phyloP scores from a whole-genome alignment of 1,140 invertebrate genomes.

The Trypoxylus dichotomus region DNA sequence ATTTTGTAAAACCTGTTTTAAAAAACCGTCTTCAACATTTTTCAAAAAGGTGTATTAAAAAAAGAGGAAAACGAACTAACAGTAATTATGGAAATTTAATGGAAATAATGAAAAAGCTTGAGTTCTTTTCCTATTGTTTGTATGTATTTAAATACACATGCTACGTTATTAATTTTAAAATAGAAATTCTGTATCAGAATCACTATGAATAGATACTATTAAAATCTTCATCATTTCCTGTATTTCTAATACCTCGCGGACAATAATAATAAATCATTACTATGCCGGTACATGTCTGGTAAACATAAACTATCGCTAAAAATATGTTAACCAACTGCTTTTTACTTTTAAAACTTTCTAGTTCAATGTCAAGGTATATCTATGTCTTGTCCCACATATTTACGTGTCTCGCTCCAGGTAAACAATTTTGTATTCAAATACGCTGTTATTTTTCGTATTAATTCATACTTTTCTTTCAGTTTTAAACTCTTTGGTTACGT shows the following conservation, averaged over 20 bases:
- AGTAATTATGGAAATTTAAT: too few relatives aligned
- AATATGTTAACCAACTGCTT: background rate
- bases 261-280: background rate
- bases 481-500: too few relatives aligned
- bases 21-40: too few relatives aligned
- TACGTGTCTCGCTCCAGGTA: background rate
- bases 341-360: constrained; percentile 23
- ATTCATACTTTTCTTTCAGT: too few relatives aligned
- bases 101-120: too few relatives aligned
- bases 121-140: background rate
- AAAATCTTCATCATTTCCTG: background rate
- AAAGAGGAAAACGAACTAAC: too few relatives aligned
- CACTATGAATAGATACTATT: too few relatives aligned
- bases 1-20: too few relatives aligned
- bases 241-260: background rate
- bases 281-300: background rate
- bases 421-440: background rate
- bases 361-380: constrained; percentile 8
- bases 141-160: background rate
- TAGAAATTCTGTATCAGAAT: too few relatives aligned
- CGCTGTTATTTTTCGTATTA: too few relatives aligned
- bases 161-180: too few relatives aligned
- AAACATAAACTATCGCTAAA: constrained; percentile 2
- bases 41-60: too few relatives aligned
- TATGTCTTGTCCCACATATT: background rate